phyloP scores from a whole-genome alignment of 2,113 vertebrate genomes.

The Syngnathoides biaculeatus region DNA sequence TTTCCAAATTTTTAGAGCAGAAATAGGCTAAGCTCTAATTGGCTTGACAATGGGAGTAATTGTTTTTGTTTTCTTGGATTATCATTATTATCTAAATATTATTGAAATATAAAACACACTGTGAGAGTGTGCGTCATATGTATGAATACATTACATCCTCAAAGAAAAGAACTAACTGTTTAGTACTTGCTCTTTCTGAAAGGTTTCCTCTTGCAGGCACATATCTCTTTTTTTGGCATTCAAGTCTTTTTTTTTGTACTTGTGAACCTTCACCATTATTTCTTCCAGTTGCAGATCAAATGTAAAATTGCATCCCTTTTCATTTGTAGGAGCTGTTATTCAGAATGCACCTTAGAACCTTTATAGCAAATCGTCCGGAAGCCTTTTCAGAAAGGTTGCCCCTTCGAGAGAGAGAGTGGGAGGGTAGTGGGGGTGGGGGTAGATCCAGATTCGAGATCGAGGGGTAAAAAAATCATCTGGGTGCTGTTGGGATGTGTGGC shows the following conservation, averaged over 20 bases:
- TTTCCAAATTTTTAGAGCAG: constrained; percentile 54
- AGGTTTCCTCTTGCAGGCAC: constrained; percentile 28
- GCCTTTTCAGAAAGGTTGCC: constrained; percentile 39
- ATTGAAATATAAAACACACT: constrained; percentile 28
- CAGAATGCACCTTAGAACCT: constrained; percentile 38
- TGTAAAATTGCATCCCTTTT: constrained; percentile 59
- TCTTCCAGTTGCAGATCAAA: constrained; percentile 56
- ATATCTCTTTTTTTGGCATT: constrained; percentile 27
- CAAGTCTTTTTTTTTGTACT: constrained; percentile 46
- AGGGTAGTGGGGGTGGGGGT: too few species aligned
- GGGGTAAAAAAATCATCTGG: constrained; percentile 34
- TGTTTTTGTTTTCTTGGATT: constrained; percentile 41
- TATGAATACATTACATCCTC: constrained; percentile 1
- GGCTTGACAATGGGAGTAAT: constrained; percentile 60
- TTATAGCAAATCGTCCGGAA: constrained; percentile 22
- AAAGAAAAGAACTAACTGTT: constrained; percentile 20
- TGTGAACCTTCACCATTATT: constrained; percentile 48
- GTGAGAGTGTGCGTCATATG: not conserved
- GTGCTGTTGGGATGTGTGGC: constrained; percentile 66
- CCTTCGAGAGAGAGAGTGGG: constrained; percentile 7
- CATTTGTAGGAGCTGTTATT: constrained; percentile 55
- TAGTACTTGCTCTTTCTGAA: constrained; percentile 39
- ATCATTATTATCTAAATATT: constrained; percentile 26
- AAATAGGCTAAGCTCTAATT: constrained; percentile 67
- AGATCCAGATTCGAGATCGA: constrained; percentile 30